Percentiles rank a stretch among this genome's conserved stretches.
Conservation (phyloP, 2,888 invertebrate species). For the Drosophila kuntzei region DNA sequence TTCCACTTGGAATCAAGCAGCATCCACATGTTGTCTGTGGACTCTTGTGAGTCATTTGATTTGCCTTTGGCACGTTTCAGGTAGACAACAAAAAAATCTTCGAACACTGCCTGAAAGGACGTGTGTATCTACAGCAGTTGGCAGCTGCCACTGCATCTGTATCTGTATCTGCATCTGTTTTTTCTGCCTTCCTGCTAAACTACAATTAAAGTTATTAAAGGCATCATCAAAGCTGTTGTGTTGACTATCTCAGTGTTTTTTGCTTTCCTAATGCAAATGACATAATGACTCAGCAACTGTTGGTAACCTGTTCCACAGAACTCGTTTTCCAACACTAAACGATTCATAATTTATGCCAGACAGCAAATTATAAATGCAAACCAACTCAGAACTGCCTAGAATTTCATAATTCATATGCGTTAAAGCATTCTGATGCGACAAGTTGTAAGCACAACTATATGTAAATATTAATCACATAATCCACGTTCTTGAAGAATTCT, state of each 20-base stretch:
- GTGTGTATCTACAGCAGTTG: slow-evolving; percentile 6
- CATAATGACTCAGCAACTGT: slow-evolving; percentile 52
- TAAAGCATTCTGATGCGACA: slow-evolving; percentile 9
- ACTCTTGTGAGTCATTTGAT: slow-evolving; percentile 45
- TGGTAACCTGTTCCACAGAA: slow-evolving; percentile 40
- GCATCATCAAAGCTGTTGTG: slow-evolving; percentile 5
- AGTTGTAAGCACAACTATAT: slow-evolving; percentile 8
- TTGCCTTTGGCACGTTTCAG: slow-evolving; percentile 46
- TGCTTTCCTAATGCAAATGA: slow-evolving; percentile 46
- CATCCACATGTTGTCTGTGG: slow-evolving; percentile 44
- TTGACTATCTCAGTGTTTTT: slow-evolving; percentile 10
- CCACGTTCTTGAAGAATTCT: slow-evolving; percentile 24
- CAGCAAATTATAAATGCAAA: slow-evolving; percentile 29
- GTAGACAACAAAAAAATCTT: slow-evolving; percentile 27
- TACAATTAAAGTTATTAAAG: slow-evolving; percentile 15
- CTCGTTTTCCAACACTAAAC: slow-evolving; percentile 30
- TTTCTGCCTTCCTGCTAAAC: slow-evolving; percentile 7
- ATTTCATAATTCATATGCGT: slow-evolving; percentile 43
- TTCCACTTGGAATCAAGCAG: slow-evolving; percentile 11
- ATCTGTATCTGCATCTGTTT: slow-evolving; percentile 13
- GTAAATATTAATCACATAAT: slow-evolving; percentile 13
- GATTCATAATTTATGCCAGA: slow-evolving; percentile 48
- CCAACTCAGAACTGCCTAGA: slow-evolving; percentile 20
- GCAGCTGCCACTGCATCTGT: slow-evolving; percentile 15
- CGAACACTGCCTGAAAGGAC: background rate